Conservation (phyloP, 2,113 vertebrate species). For the Ailuropoda melanoleuca region DNA sequence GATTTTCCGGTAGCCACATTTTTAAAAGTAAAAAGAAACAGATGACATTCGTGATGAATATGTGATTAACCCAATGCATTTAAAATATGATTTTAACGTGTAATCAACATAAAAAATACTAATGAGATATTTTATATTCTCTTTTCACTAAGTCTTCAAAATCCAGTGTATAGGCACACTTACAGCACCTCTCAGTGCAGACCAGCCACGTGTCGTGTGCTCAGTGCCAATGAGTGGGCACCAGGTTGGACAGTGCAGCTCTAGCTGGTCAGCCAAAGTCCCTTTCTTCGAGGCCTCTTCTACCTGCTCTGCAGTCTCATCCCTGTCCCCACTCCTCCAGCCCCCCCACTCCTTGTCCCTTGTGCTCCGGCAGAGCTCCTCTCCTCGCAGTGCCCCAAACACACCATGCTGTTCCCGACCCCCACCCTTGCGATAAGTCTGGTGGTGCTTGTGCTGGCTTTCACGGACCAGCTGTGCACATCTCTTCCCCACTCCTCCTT, state of each 20-base stretch:
- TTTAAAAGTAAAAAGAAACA: neutral
- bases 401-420: neutral
- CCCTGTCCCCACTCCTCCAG: neutral
- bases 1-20: neutral
- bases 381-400: neutral
- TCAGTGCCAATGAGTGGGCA: neutral
- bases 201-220: neutral
- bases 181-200: neutral
- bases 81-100: neutral
- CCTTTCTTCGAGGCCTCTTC: neutral
- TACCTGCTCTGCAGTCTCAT: neutral
- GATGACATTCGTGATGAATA: neutral
- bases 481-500: neutral
- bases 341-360: neutral
- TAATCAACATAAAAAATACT: neutral
- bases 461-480: neutral
- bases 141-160: neutral
- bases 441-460: fast-evolving
- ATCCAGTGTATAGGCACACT: neutral
- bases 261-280: neutral
- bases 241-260: neutral
- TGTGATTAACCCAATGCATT: neutral
- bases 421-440: neutral
- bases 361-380: neutral
- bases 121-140: neutral